Conservation (phyloP, 2,797 vertebrate species). For the Glyptemys insculpta region DNA sequence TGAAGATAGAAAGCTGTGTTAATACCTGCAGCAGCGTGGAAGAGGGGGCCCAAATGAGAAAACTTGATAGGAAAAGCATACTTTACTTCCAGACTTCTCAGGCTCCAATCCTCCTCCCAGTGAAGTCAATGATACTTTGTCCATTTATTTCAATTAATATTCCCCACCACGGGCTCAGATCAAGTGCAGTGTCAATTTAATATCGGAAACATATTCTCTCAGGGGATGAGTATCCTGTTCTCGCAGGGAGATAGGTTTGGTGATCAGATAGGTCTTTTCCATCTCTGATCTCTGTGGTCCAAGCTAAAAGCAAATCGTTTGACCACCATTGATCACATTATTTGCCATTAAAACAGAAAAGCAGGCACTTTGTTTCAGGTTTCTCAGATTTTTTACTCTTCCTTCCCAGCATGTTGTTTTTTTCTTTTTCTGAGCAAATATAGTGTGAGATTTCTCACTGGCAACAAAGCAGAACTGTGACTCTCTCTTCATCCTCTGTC, state of each 20-base stretch:
- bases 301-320: not conserved
- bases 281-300: not conserved
- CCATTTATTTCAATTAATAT: not conserved
- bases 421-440: not conserved
- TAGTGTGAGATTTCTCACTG: not conserved
- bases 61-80: not conserved
- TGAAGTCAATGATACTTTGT: not conserved
- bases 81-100: not conserved
- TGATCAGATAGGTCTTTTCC: not conserved
- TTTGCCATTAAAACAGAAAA: not conserved
- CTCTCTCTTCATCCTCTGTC: not conserved
- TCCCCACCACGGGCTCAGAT: not conserved
- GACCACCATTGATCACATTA: not conserved
- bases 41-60: not conserved
- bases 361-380: accelerated
- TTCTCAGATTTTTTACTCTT: not conserved
- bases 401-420: accelerated
- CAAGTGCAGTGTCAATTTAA: not conserved
- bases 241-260: not conserved
- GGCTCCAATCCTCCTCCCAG: not conserved
- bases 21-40: accelerated
- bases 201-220: not conserved
- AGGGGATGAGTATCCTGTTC: not conserved
- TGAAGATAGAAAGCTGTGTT: not conserved
- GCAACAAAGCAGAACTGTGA: accelerated